Percentiles rank a stretch among this genome's conserved stretches.
phyloP scores from a whole-genome alignment of 2,797 vertebrate species.

The Pseudopleuronectes americanus region DNA sequence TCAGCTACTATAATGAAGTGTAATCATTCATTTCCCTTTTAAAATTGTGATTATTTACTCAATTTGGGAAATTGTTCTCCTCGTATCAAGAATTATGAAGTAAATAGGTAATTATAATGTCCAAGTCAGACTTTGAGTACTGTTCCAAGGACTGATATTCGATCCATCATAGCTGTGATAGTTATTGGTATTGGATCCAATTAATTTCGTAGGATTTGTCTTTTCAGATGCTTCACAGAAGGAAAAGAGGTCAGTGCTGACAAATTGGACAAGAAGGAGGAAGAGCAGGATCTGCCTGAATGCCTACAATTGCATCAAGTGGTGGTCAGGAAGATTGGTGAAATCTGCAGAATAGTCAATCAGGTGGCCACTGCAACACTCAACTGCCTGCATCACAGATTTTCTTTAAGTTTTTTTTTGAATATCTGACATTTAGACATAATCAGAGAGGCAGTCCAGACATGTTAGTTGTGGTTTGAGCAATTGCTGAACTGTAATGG shows the following conservation, averaged over 20 bases:
- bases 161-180: background rate
- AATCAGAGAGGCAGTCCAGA: too few relatives aligned
- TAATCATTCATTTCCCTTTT: background rate
- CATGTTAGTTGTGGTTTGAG: too few relatives aligned
- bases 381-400: too few relatives aligned
- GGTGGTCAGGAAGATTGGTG: slow-evolving; percentile 91
- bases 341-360: slow-evolving; percentile 95
- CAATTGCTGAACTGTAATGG: too few relatives aligned
- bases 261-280: slow-evolving; percentile 61
- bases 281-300: slow-evolving; percentile 86
- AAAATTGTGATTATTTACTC: background rate
- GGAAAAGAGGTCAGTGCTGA: slow-evolving; percentile 56
- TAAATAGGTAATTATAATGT: too few relatives aligned
- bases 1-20: background rate
- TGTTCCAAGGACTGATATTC: too few relatives aligned
- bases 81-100: background rate
- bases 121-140: background rate
- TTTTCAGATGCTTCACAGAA: slow-evolving; percentile 72
- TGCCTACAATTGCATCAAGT: slow-evolving; percentile 89
- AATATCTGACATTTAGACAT: too few relatives aligned
- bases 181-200: background rate
- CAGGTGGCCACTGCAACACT: slow-evolving; percentile 83
- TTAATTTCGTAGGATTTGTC: background rate
- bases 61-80: background rate
- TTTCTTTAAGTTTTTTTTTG: too few relatives aligned